Evolutionary conservation across 92 coral and sea anemone species (phyloP), one percentile per base, ranked within the genome.

Genomic region (Umimayanthus chanpuru): DNA sequence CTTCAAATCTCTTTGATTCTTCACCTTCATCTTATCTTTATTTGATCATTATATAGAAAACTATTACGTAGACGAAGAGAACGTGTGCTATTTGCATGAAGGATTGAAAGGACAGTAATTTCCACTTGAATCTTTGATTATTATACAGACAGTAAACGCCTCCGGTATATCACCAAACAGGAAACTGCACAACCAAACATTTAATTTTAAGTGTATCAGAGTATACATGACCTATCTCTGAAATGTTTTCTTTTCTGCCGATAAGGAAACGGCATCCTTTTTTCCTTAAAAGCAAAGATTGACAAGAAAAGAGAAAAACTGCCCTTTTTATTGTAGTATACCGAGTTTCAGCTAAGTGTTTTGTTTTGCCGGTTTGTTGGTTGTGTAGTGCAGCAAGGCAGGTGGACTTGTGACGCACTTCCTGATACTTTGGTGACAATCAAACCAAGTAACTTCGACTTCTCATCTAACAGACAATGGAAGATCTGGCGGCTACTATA

Each of bases 141-240:
- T 61, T 61, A 23, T 20, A 9, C 68, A 61, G 68, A 61, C 68
- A 53, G 16, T 21, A 72, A 80, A 80, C 84, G 84, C 84, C 84
- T 26, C 84, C 84, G 84, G 65, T 39, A 25, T 78, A 16, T 78
- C 30, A 7, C 9, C 21, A 18, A 28, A 55, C 84, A 80, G 84
- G 84, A 80, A 80, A 29, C 71, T 53, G 12, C 21, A 56, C 12
- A 20, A 55, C 83, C 58, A 77, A 47, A 77, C 25, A 44, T 77
- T n/a, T 14, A 78, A n/a, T 49, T n/a, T 2, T 1, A 78, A 78
- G 16, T 77, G 38, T 78, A 78, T 78, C 65, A 8, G 40, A 78
- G 56, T 61, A 23, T 61, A 61, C 7, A 61, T 18, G 23, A 11
- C 25, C 25, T 61, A 61, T 61, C 68, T 3, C 68, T 61, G 25